Evolutionary conservation across 2,797 vertebrate genomes (phyloP), one percentile per base, ranked within the genome.

Genomic region (Eleutherodactylus coqui): DNA sequence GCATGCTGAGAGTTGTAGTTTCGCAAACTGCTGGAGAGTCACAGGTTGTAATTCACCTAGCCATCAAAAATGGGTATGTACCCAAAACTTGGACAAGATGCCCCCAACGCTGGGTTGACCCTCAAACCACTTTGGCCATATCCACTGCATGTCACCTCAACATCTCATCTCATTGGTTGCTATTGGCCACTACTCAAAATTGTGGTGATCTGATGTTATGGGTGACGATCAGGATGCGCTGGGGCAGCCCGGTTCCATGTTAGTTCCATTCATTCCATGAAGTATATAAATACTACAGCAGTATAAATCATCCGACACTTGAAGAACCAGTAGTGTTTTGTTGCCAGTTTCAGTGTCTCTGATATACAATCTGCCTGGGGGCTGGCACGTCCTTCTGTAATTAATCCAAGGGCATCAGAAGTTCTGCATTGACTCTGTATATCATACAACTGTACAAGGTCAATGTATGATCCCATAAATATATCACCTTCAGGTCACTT

Each of bases 1-100:
- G 29, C 4, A 72, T 43, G 69, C 38, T 73, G 70, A 27, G 70
- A 73, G 70, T 73, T 27, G 70, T 73, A 73, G 24, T 27, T 24
- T 14, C 0, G 2, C 17, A 4, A 5, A 16, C 24, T n/a, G 55
- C 55, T 27, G 55, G 1, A 27, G 8, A 6, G 3, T 17, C 49
- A 49, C 49, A 51, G 16, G 16, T 19, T 19, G 49, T 51, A 51
- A 17, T 3, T 51, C 17, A 51, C 49, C 21, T 16, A 10, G 10
- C 43, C n/a, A n/a, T n/a, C n/a, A n/a, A n/a, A n/a, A n/a, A n/a
- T n/a, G n/a, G n/a, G n/a, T 43, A 10, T 5, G 4, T 10, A 43
- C 10, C 10, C 43, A 43, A 43, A 43, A 43, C 10, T 5, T 43
- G 43, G 43, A 43, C 43, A 43, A 43, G 43, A 43, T 43, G 10